phyloP scores from a whole-genome alignment of 1,140 invertebrate species.

The Wiebesia pumilae region DNA sequence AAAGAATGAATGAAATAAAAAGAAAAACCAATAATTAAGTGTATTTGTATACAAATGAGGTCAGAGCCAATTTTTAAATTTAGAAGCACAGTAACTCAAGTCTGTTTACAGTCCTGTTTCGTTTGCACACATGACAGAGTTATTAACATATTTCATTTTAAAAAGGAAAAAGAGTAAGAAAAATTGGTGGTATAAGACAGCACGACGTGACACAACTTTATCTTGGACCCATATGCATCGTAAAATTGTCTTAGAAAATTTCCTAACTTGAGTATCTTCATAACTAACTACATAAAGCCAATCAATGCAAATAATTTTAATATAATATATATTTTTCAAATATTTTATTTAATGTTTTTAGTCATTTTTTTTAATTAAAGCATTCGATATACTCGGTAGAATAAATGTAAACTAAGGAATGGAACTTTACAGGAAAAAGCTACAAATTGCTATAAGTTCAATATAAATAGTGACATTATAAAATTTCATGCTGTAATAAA shows the following conservation, averaged over 20 bases:
- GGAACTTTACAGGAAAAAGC: background rate
- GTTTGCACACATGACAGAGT: background rate
- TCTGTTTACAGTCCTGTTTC: background rate
- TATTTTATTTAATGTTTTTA: background rate
- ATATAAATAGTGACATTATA: background rate
- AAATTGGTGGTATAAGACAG: slow-evolving; percentile 53
- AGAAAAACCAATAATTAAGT: background rate
- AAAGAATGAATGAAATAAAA: background rate
- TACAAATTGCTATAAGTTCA: background rate
- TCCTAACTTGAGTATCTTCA: slow-evolving; percentile 20
- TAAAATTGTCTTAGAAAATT: slow-evolving; percentile 1
- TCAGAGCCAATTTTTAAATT: slow-evolving; percentile 40
- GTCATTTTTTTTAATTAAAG: background rate
- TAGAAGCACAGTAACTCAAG: background rate
- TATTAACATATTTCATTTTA: background rate
- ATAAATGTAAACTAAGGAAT: background rate
- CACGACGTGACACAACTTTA: slow-evolving; percentile 69
- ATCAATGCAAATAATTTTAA: background rate
- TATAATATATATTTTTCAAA: background rate
- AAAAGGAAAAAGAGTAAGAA: background rate
- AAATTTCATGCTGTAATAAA: background rate
- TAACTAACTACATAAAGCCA: background rate
- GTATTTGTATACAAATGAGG: background rate
- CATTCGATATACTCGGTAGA: background rate
- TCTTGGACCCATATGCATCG: slow-evolving; percentile 73